Conservation (phyloP, 2,113 vertebrate species). For the Callionymus lyra region DNA sequence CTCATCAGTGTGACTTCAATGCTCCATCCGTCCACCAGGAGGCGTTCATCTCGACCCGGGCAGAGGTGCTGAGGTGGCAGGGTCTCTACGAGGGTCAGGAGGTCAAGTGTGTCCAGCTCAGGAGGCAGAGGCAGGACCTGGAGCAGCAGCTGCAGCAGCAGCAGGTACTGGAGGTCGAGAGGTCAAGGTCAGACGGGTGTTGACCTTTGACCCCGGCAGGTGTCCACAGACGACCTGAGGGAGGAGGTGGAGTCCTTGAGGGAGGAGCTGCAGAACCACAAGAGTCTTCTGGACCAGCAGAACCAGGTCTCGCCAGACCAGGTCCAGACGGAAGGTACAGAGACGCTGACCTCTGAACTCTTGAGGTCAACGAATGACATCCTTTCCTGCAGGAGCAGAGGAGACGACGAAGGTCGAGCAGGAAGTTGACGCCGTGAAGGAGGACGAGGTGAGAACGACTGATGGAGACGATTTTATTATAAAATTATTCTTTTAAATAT, state of each 20-base stretch:
- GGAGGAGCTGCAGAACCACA: constrained; percentile 49
- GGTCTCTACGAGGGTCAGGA: constrained; percentile 65
- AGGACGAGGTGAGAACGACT: constrained; percentile 51
- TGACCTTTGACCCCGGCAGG: constrained; percentile 29
- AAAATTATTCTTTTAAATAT: too few species aligned
- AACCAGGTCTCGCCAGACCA: constrained; percentile 51
- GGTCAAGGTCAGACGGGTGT: neutral
- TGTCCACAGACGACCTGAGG: constrained; percentile 38
- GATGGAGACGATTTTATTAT: too few species aligned
- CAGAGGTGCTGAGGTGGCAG: constrained; percentile 73
- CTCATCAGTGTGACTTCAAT: too few species aligned
- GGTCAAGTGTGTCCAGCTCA: constrained; percentile 54
- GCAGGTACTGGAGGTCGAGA: constrained; percentile 76
- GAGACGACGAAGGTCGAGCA: too few species aligned
- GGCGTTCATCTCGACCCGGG: constrained; percentile 55
- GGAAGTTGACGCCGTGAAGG: too few species aligned
- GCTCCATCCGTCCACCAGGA: constrained; percentile 55
- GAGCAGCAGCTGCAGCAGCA: constrained; percentile 65
- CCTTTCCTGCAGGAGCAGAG: constrained; percentile 35
- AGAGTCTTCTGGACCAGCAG: constrained; percentile 66
- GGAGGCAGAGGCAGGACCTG: constrained; percentile 56
- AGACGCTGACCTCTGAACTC: neutral
- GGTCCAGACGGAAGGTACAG: constrained; percentile 49
- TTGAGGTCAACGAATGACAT: constrained; percentile 1
- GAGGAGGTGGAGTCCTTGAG: constrained; percentile 37